Conservation (phyloP, 2,888 invertebrate species). For the Osedax fenrisi region DNA sequence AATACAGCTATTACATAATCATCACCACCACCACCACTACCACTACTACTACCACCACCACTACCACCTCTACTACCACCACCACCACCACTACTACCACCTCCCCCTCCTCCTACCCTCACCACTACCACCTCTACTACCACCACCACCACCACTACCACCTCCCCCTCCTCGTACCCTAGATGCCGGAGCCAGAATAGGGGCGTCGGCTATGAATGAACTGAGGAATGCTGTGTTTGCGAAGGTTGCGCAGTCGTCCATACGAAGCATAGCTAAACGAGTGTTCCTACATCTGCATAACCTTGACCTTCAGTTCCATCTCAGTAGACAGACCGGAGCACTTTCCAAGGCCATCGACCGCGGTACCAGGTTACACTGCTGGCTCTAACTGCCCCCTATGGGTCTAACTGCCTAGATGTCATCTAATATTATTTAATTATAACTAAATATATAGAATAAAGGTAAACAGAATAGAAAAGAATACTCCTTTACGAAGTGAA, state of each 20-base stretch:
- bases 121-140: background rate
- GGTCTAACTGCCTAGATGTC: no score
- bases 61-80: background rate
- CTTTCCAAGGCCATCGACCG: conserved; percentile 67
- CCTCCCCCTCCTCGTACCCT: background rate
- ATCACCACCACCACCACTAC: background rate
- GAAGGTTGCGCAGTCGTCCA: conserved; percentile 89
- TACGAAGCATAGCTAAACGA: conserved; percentile 79
- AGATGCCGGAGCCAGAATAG: conserved; percentile 86
- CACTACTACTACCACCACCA: background rate
- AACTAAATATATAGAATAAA: no score
- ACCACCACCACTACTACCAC: background rate
- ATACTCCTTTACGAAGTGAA: no score
- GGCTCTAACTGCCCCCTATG: no score
- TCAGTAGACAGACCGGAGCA: conserved; percentile 84
- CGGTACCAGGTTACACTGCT: conserved; percentile 49
- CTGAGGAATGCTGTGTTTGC: conserved; percentile 93
- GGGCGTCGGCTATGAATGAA: conserved; percentile 86
- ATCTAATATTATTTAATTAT: no score
- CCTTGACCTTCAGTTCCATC: conserved; percentile 82
- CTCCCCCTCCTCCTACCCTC: background rate
- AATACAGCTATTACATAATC: no score
- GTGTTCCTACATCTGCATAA: conserved; percentile 90
- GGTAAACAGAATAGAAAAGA: no score
- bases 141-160: background rate